A percentile compares a stretch with the other conserved stretches of the same genome.
Evolutionary conservation across 2,888 invertebrate species (phyloP).

Genomic region (Protodeltote pygarga): DNA sequence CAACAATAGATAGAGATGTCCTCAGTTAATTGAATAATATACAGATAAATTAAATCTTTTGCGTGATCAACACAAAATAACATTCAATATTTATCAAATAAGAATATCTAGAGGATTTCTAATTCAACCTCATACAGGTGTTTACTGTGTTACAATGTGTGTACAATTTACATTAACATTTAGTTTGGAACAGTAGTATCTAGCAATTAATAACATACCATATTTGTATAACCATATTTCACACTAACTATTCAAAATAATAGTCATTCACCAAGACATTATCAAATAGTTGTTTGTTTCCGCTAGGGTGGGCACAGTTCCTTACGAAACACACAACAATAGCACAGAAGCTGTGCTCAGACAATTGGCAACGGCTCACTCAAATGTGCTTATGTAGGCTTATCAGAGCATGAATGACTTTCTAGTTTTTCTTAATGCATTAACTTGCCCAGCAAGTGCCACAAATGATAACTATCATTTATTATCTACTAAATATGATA

Average conservation of each 20-base stretch:
- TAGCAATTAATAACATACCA: not conserved
- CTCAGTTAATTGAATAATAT: not conserved
- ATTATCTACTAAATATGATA: constrained; percentile 21
- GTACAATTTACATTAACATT: constrained; percentile 15
- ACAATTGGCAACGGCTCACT: constrained; percentile 75
- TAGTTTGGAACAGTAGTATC: too few relatives aligned
- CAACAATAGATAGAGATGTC: not conserved
- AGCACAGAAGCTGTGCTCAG: constrained; percentile 73
- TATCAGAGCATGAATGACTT: constrained; percentile 87
- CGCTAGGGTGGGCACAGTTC: constrained; percentile 66
- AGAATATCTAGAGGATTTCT: constrained; percentile 24
- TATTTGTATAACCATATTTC: constrained; percentile 14
- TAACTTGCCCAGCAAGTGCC: constrained; percentile 39
- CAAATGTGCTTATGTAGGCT: constrained; percentile 76
- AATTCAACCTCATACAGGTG: constrained; percentile 17
- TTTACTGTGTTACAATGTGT: constrained; percentile 1
- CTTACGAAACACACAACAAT: constrained; percentile 81
- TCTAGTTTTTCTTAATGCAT: constrained; percentile 72
- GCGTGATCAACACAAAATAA: too few relatives aligned
- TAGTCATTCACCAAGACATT: constrained; percentile 26
- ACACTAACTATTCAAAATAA: constrained; percentile 19
- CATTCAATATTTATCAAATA: constrained; percentile 34
- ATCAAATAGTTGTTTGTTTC: constrained; percentile 60
- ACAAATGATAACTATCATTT: constrained; percentile 29
- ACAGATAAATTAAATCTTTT: constrained; percentile 3